A percentile compares a stretch with the other conserved stretches of the same genome.
Evolutionary conservation across 2,888 invertebrate genomes (phyloP).

Genomic region (Eulithis prunata): DNA sequence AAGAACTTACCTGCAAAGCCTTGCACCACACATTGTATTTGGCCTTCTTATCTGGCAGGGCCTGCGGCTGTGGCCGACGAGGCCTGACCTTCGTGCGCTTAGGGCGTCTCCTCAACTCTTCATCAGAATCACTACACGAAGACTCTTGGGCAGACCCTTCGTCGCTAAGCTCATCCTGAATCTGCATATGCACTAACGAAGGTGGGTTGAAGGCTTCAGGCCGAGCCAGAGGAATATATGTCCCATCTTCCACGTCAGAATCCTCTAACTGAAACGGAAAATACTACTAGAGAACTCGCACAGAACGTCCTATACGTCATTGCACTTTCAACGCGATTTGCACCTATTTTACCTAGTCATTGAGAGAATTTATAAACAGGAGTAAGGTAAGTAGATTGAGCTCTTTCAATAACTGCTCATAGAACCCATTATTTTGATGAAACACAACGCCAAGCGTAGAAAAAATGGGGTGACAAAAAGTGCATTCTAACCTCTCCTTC

Average conservation of each 20-base stretch:
- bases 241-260: constrained; percentile 81
- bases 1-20: constrained; percentile 71
- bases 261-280: constrained; percentile 69
- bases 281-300: constrained; percentile 2
- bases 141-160: constrained; percentile 80
- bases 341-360: background rate
- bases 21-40: constrained; percentile 92
- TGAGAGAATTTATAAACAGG: background rate
- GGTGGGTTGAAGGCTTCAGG: constrained; percentile 82
- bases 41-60: constrained; percentile 81
- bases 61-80: constrained; percentile 55
- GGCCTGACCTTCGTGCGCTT: constrained; percentile 83
- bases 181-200: constrained; percentile 78
- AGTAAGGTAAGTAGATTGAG: background rate
- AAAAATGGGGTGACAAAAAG: constrained; percentile 19
- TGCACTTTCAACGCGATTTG: constrained; percentile 16
- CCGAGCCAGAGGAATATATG: constrained; percentile 84
- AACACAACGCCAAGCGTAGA: constrained; percentile 8
- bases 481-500: constrained; percentile 87
- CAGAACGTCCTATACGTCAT: constrained; percentile 22
- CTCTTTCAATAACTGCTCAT: background rate
- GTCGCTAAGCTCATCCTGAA: constrained; percentile 85
- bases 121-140: constrained; percentile 85
- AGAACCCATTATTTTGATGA: background rate
- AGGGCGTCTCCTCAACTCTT: constrained; percentile 76